A percentile compares a stretch with the other conserved stretches of the same genome.
Conservation (phyloP, 2,113 vertebrate species). For the Terrapene triunguis region DNA sequence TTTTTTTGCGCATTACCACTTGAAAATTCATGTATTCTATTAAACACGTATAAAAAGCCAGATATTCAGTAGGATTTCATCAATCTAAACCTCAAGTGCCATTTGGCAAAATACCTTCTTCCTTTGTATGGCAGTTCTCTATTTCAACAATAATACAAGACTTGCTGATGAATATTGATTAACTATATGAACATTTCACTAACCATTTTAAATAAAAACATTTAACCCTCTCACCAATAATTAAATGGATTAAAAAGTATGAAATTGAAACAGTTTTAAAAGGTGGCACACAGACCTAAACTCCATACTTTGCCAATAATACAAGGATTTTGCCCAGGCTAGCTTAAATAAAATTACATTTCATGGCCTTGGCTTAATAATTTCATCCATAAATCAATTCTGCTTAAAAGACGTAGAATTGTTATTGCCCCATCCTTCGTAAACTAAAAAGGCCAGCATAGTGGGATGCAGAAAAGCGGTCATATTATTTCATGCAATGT, state of each 20-base stretch:
- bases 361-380: conserved; percentile 52
- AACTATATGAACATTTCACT: conserved; percentile 38
- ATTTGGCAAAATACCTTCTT: conserved; percentile 61
- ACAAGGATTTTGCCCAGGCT: conserved; percentile 28
- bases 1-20: neutral
- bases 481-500: neutral
- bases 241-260: conserved; percentile 52
- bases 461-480: neutral
- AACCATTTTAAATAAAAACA: conserved; percentile 26
- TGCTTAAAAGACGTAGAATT: conserved; percentile 1
- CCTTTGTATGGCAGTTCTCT: conserved; percentile 62
- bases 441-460: neutral
- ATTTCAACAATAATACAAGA: conserved; percentile 50
- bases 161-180: neutral
- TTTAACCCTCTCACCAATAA: conserved; percentile 43
- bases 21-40: conserved; percentile 53
- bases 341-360: conserved; percentile 49
- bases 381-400: conserved; percentile 64
- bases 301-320: conserved; percentile 6
- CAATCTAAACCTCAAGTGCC: conserved; percentile 71
- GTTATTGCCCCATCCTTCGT: conserved; percentile 17
- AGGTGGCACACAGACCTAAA: neutral
- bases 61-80: conserved; percentile 70
- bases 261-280: conserved; percentile 3
- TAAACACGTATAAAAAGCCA: conserved; percentile 62